Conservation (phyloP, 2,113 vertebrate genomes). For the Uria aalge region DNA sequence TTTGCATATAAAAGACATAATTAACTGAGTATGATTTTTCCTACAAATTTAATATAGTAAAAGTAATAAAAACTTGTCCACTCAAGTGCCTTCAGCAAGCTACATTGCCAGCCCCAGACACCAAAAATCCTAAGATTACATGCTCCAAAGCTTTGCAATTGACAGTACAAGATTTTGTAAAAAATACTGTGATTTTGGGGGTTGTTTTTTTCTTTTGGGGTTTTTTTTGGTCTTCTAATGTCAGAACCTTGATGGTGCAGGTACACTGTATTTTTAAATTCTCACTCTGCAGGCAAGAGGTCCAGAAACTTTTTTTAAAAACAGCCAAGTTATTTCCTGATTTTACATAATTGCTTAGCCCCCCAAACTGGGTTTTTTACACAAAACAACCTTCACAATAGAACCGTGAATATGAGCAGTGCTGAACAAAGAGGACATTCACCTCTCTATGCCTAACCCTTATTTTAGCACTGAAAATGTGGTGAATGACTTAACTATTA, state of each 20-base stretch:
- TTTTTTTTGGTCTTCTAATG: not conserved
- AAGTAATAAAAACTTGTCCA: not conserved
- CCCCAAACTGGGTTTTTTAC: not conserved
- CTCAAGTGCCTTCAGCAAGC: not conserved
- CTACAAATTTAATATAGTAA: not conserved
- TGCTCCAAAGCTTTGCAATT: not conserved
- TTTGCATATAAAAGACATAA: not conserved
- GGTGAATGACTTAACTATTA: not conserved
- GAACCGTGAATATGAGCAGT: not conserved
- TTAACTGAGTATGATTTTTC: not conserved
- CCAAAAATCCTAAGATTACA: not conserved
- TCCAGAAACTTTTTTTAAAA: not conserved
- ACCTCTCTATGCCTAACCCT: not conserved
- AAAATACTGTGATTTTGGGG: accelerated
- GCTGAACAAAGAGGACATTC: not conserved
- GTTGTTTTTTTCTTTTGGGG: not conserved
- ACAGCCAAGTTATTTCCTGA: not conserved
- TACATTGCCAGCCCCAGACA: not conserved
- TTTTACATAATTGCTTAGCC: not conserved
- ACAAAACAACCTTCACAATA: not conserved
- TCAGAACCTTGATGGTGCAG: not conserved
- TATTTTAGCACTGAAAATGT: not conserved
- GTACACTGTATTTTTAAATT: not conserved
- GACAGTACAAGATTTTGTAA: not conserved
- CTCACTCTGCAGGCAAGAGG: not conserved